These are phyloP conservation scores for Scytalopus superciliaris DNA, from an alignment of 2,113 vertebrate genomes.

Conservation along the genomic window DNA sequence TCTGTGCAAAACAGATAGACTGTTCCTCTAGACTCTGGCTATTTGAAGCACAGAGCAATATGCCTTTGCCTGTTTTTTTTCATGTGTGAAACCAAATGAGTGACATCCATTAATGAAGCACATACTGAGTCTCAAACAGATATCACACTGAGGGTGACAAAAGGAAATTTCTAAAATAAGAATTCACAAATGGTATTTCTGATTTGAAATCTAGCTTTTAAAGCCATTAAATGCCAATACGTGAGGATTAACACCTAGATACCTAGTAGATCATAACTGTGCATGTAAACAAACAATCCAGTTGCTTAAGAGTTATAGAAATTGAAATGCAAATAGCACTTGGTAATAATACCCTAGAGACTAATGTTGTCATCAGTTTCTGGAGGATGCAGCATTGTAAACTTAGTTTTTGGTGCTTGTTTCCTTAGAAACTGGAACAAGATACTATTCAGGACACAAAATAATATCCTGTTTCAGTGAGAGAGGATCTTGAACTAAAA, in stretches of 20 bases:
- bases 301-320: slow-evolving; percentile 75
- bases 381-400: slow-evolving; percentile 68
- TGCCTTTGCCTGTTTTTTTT: neutral
- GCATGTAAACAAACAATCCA: slow-evolving; percentile 65
- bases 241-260: neutral
- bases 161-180: neutral
- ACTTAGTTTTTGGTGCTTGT: slow-evolving; percentile 73
- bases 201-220: neutral
- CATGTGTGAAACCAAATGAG: slow-evolving; percentile 10
- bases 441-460: slow-evolving; percentile 73
- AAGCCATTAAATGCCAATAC: neutral
- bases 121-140: neutral
- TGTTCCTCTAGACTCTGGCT: slow-evolving; percentile 23
- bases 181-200: neutral
- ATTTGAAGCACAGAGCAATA: slow-evolving; percentile 34
- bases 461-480: slow-evolving; percentile 75
- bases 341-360: slow-evolving; percentile 71
- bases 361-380: slow-evolving; percentile 63
- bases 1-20: neutral
- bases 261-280: slow-evolving; percentile 25
- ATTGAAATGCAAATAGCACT: slow-evolving; percentile 74
- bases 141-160: neutral
- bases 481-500: slow-evolving; percentile 67
- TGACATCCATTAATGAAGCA: slow-evolving; percentile 34
- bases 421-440: slow-evolving; percentile 81